Evolutionary conservation across 92 coral and sea anemone species (phyloP).

Genomic region (Epizoanthus illoricatus): DNA sequence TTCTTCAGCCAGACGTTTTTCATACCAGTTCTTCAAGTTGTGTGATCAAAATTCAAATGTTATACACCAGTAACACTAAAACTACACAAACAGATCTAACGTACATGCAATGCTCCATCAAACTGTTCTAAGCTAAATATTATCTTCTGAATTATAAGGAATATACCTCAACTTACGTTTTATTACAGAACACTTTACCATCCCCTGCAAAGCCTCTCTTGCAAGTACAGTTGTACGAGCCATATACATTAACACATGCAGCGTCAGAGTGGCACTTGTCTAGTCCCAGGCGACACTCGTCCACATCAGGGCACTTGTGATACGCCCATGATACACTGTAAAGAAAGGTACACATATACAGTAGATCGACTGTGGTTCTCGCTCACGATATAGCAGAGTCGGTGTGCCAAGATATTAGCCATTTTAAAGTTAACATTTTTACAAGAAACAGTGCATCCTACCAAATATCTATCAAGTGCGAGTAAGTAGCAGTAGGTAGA

Average conservation of each 20-base stretch:
- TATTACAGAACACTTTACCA: conserved; percentile 72
- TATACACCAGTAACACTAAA: too few species aligned
- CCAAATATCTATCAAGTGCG: too few species aligned
- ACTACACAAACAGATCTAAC: too few species aligned
- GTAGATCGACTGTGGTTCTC: not conserved
- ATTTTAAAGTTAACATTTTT: too few species aligned
- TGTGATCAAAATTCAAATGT: too few species aligned
- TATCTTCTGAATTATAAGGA: not conserved
- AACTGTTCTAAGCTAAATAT: too few species aligned
- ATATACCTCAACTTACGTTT: conserved; percentile 70
- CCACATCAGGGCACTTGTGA: conserved; percentile 81
- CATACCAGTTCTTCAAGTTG: too few species aligned
- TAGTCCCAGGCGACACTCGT: conserved; percentile 80
- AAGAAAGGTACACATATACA: not conserved
- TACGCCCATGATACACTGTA: conserved; percentile 85
- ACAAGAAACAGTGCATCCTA: not conserved
- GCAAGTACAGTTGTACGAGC: conserved; percentile 78
- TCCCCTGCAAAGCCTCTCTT: conserved; percentile 86
- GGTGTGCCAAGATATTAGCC: too few species aligned
- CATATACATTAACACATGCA: conserved; percentile 66
- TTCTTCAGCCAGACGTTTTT: too few species aligned
- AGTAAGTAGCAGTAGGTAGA: too few species aligned
- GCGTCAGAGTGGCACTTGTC: conserved; percentile 81
- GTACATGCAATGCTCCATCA: too few species aligned
- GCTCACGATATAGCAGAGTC: not conserved